Conservation (phyloP, 1,140 invertebrate genomes). For the Bacillus rossius region DNA sequence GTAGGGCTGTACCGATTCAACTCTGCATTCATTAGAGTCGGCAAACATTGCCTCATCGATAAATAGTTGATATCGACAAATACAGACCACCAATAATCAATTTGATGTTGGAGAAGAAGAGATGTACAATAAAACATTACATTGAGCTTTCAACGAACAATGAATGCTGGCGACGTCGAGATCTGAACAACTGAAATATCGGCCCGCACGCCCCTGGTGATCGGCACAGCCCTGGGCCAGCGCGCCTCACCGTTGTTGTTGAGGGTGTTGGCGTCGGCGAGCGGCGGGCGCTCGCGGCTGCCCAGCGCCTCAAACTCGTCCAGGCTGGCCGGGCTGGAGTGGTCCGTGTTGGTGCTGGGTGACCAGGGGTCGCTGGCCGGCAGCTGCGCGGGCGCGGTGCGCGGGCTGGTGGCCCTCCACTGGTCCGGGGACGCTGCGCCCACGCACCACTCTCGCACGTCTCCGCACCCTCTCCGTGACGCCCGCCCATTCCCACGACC, state of each 20-base stretch:
- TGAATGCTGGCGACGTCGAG: too few relatives aligned
- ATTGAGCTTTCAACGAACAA: too few relatives aligned
- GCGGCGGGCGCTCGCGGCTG: slow-evolving; percentile 48
- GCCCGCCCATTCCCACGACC: neutral
- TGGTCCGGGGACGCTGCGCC: neutral
- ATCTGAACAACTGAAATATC: too few relatives aligned
- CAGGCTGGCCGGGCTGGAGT: slow-evolving; percentile 36
- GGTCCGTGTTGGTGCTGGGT: slow-evolving; percentile 20
- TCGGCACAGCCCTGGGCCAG: too few relatives aligned
- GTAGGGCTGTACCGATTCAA: too few relatives aligned
- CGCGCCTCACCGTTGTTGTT: slow-evolving; percentile 34
- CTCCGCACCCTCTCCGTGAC: neutral
- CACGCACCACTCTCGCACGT: neutral
- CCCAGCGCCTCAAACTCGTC: slow-evolving; percentile 81
- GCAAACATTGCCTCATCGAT: too few relatives aligned
- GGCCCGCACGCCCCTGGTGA: too few relatives aligned
- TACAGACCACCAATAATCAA: too few relatives aligned
- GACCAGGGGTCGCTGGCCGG: slow-evolving; percentile 36
- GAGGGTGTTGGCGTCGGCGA: slow-evolving; percentile 39
- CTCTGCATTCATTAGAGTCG: too few relatives aligned
- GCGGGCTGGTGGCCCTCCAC: slow-evolving; percentile 7
- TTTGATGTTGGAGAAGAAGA: too few relatives aligned
- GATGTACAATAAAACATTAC: too few relatives aligned
- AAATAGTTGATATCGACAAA: too few relatives aligned
- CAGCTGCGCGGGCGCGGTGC: neutral